Evolutionary conservation across 2,888 invertebrate species (phyloP).

Genomic region (Drosophila histrio): DNA sequence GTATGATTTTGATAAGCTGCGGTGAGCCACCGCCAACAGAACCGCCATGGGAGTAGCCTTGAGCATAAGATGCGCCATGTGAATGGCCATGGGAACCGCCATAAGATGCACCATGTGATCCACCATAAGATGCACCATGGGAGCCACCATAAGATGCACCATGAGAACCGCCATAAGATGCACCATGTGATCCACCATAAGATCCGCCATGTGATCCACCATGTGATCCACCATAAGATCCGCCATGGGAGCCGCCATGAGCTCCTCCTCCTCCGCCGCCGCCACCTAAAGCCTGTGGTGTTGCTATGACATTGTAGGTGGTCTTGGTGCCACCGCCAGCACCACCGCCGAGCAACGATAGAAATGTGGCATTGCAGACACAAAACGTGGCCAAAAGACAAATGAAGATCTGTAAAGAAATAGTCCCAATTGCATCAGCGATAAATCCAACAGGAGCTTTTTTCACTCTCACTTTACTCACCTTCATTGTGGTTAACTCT

Average conservation of each 20-base stretch:
- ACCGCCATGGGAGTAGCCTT: constrained; percentile 49
- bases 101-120: background rate
- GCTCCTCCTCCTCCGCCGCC: constrained; percentile 31
- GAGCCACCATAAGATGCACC: constrained; percentile 33
- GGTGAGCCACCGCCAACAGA: constrained; percentile 40
- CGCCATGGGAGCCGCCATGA: constrained; percentile 49
- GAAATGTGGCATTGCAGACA: constrained; percentile 71
- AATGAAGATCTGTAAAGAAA: constrained; percentile 63
- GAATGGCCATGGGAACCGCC: constrained; percentile 21
- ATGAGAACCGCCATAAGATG: constrained; percentile 38
- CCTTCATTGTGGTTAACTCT: constrained; percentile 64
- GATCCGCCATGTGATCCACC: background rate
- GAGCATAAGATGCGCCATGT: constrained; percentile 36
- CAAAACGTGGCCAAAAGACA: constrained; percentile 70
- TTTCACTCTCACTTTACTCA: constrained; percentile 32
- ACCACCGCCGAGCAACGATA: constrained; percentile 68
- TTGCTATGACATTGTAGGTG: constrained; percentile 68
- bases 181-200: constrained; percentile 16
- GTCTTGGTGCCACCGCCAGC: constrained; percentile 46
- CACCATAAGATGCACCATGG: constrained; percentile 7
- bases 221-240: background rate
- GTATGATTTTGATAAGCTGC: constrained; percentile 72
- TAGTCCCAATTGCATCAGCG: constrained; percentile 15
- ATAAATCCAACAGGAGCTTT: constrained; percentile 15
- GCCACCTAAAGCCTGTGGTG: constrained; percentile 53